Evolutionary conservation across 2,888 invertebrate species (phyloP).

Genomic region (Unio pictorum): DNA sequence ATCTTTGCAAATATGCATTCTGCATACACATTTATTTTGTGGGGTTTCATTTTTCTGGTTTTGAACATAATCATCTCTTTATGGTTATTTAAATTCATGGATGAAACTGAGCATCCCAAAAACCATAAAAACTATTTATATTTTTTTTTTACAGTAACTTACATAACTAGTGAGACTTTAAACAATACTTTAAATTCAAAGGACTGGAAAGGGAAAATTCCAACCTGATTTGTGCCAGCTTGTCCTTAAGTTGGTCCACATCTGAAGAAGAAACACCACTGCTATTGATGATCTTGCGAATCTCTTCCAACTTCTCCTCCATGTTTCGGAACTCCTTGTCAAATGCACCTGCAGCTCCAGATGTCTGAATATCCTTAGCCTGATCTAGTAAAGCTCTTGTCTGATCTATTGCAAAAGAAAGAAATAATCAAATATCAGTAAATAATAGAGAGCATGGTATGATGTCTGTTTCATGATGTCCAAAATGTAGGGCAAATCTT

Average conservation of each 20-base stretch:
- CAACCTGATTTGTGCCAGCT: constrained; percentile 74
- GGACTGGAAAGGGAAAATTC: neutral
- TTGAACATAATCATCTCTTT: too few relatives aligned
- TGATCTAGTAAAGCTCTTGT: constrained; percentile 86
- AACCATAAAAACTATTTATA: too few relatives aligned
- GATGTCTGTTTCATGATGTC: too few relatives aligned
- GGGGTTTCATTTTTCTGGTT: too few relatives aligned
- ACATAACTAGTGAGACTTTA: too few relatives aligned
- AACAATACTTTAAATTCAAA: neutral
- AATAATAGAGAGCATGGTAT: neutral
- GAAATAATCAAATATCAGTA: neutral
- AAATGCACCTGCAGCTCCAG: constrained; percentile 97
- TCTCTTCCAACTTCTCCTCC: constrained; percentile 86
- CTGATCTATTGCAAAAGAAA: constrained; percentile 73
- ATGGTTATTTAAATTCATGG: too few relatives aligned
- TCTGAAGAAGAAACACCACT: constrained; percentile 78
- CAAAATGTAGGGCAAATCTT: too few relatives aligned
- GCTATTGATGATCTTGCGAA: constrained; percentile 85
- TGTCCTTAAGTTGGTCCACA: constrained; percentile 72
- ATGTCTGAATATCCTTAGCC: constrained; percentile 93
- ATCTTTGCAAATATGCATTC: too few relatives aligned
- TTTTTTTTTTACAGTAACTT: too few relatives aligned
- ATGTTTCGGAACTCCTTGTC: constrained; percentile 94
- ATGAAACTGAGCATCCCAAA: too few relatives aligned
- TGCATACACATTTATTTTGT: too few relatives aligned